Evolutionary conservation across 2,797 vertebrate genomes (phyloP).

Genomic region (Delichon dasypus): DNA sequence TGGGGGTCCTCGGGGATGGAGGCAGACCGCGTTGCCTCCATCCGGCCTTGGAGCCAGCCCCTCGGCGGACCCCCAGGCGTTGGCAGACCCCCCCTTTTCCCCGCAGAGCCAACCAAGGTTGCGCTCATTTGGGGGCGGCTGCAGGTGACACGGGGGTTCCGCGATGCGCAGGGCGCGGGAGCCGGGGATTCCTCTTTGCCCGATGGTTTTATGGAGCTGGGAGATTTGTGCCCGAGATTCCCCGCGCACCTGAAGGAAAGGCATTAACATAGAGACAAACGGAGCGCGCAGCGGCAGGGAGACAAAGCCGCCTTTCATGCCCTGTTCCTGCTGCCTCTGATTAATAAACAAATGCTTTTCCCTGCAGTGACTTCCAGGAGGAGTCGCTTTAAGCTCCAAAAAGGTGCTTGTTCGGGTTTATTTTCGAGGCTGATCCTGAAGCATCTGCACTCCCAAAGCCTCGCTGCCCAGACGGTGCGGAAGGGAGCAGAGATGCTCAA

Average conservation of each 20-base stretch:
- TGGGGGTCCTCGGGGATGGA: background rate
- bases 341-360: constrained; percentile 43
- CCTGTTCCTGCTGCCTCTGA: background rate
- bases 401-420: constrained; percentile 3
- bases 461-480: background rate
- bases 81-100: background rate
- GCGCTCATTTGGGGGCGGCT: background rate
- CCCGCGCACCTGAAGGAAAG: background rate
- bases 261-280: background rate
- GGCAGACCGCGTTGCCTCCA: background rate
- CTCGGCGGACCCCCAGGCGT: background rate
- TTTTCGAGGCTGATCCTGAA: background rate
- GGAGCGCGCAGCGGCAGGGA: background rate
- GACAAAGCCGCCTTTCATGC: constrained; percentile 58
- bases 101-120: background rate
- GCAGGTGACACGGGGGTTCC: background rate
- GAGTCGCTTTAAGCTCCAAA: constrained; percentile 17
- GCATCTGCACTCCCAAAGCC: background rate
- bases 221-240: background rate
- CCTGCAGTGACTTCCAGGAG: constrained; percentile 32
- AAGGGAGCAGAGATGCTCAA: background rate
- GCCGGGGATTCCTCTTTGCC: background rate
- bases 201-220: background rate
- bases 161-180: background rate
- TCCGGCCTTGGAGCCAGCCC: background rate